Percentiles rank a stretch among this genome's conserved stretches.
Evolutionary conservation across 2,888 invertebrate genomes (phyloP).

Genomic region (Morinoia aosen): DNA sequence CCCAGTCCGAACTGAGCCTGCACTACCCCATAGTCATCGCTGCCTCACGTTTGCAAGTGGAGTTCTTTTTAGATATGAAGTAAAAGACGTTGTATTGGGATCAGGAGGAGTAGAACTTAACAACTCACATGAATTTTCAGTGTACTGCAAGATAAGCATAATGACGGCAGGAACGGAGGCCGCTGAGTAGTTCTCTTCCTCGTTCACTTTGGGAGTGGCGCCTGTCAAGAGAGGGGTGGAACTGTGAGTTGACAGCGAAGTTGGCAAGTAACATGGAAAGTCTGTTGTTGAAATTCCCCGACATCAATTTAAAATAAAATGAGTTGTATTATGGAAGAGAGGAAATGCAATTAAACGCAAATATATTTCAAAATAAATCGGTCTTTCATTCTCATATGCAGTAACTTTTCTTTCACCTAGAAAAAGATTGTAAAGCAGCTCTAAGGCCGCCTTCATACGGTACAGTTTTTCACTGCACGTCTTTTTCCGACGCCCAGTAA

Average conservation of each 20-base stretch:
- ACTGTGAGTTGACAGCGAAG: neutral
- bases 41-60: too few species aligned
- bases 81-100: neutral
- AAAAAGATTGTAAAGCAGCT: too few species aligned
- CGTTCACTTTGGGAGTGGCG: slow-evolving; percentile 55
- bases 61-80: neutral
- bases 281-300: neutral
- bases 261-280: neutral
- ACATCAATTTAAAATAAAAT: neutral
- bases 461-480: too few species aligned
- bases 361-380: too few species aligned
- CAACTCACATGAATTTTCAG: slow-evolving; percentile 85
- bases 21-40: too few species aligned
- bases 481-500: too few species aligned
- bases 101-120: neutral
- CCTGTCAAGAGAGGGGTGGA: neutral
- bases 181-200: slow-evolving; percentile 69
- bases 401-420: too few species aligned
- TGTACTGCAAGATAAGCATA: slow-evolving; percentile 98
- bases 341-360: too few species aligned
- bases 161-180: slow-evolving; percentile 85
- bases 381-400: too few species aligned
- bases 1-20: too few species aligned
- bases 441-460: too few species aligned
- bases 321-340: neutral